These are phyloP conservation scores for Cebus imitator DNA, from an alignment of 2,113 vertebrate species.

Conservation along the genomic window DNA sequence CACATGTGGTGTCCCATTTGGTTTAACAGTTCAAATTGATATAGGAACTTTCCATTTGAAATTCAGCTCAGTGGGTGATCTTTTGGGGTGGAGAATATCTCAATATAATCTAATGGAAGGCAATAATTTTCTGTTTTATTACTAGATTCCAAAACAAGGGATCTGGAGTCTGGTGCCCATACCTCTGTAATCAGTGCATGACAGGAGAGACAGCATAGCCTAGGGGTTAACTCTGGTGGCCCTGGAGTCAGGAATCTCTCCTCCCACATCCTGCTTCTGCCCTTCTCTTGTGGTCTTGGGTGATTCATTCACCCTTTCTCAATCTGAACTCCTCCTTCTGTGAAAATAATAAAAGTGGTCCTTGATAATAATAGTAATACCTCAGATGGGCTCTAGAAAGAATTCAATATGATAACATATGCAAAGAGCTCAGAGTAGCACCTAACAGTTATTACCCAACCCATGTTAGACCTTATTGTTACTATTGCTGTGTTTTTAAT, in stretches of 20 bases:
- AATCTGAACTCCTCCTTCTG: background rate
- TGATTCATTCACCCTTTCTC: background rate
- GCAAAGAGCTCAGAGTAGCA: background rate
- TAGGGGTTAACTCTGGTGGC: background rate
- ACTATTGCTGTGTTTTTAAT: background rate
- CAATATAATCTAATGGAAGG: background rate
- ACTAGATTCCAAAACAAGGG: background rate
- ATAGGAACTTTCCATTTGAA: background rate
- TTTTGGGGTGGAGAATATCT: background rate
- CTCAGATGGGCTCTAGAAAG: background rate
- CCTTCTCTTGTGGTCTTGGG: background rate
- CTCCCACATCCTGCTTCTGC: background rate
- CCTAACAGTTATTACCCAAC: background rate
- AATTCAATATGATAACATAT: background rate
- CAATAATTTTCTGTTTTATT: background rate
- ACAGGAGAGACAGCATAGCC: background rate
- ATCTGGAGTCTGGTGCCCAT: background rate
- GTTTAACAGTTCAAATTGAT: background rate
- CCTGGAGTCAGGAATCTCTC: no score
- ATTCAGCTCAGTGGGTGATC: background rate
- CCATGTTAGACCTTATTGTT: background rate
- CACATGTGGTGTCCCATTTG: background rate
- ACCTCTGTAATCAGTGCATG: background rate
- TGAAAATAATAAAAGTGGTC: background rate
- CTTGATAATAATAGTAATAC: background rate